Percentiles rank a stretch among this genome's conserved stretches.
phyloP scores from a whole-genome alignment of 2,113 vertebrate genomes.

The Octodon degus region DNA sequence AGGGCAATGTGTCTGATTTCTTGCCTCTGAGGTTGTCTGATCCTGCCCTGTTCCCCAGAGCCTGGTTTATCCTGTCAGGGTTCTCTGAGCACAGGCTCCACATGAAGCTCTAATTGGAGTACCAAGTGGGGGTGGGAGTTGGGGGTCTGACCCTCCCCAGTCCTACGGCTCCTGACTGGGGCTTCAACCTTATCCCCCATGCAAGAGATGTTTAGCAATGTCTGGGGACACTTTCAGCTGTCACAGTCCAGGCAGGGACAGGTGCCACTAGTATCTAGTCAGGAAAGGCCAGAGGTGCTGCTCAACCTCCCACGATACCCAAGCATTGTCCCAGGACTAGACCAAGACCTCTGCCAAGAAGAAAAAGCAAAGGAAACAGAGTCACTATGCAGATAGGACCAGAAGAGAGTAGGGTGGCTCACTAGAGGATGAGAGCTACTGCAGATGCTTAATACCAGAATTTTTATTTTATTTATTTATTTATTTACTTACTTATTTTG shows the following conservation, averaged over 20 bases:
- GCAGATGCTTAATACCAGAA: not conserved
- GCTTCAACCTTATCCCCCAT: not conserved
- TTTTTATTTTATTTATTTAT: too few species aligned
- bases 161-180: not conserved
- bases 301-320: not conserved
- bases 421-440: not conserved
- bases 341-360: not conserved
- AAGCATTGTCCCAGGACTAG: not conserved
- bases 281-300: not conserved
- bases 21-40: slow-evolving; percentile 41
- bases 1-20: slow-evolving; percentile 61
- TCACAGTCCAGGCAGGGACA: not conserved
- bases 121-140: not conserved
- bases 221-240: not conserved
- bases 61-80: slow-evolving; percentile 9
- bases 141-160: not conserved
- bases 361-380: not conserved
- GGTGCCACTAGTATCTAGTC: not conserved
- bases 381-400: not conserved
- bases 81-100: not conserved
- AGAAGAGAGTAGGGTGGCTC: not conserved
- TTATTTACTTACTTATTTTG: too few species aligned
- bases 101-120: not conserved
- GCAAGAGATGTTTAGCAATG: not conserved
- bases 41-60: slow-evolving; percentile 17